Base-by-base conservation (phyloP, 2,888 invertebrate genomes). In the Parasteatoda lunata region DNA sequence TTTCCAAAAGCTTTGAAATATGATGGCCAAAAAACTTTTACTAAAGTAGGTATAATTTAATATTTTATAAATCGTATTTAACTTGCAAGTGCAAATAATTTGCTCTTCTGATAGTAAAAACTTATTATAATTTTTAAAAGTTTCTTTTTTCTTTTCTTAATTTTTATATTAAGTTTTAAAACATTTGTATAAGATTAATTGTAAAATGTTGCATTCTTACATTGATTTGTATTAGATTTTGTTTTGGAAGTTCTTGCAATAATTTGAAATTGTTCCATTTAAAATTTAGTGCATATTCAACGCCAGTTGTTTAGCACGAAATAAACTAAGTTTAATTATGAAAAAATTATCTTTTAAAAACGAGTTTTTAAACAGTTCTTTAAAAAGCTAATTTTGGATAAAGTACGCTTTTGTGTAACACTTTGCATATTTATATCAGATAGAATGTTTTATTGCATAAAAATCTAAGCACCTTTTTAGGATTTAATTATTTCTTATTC, bases 11-110 rank as follows among this genome's bases (percentile, higher is more conserved):
- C 94, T 81, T 93, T 98, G 81, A 96, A 95, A 91, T 98, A 97
- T 91, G 98, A 98, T 92, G 95, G 96, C 76, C 98, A 98, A 92
- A 97, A 97, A 92, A 93, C 95, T 90, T 98, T 98, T 91, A 95
- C 96, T 0, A 94, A 98, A 91, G 93, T 92, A 88, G 79, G 85
- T 59, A 59, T 13, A 59, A 59, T 8, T 59, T 8, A 7, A 8
- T 7, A 4, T 59, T 7, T 7, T 59, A 13, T 59, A 59, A 59
- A 6, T 59, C n/a, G 1, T 59, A 8, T 7, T 59, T 9, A 59
- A 59, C 13, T 7, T 59, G n/a, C n/a, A 59, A 7, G 9, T 59
- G 4, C 8, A 13, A 59, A 59, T 7, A 11, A 13, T 54, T 54
- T 54, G 7, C 3, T 54, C 54, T 7, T n/a, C 13, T 0, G 11